These are phyloP conservation scores for Gymnarchus niloticus DNA, from an alignment of 2,113 vertebrate genomes.

Conservation along the genomic window DNA sequence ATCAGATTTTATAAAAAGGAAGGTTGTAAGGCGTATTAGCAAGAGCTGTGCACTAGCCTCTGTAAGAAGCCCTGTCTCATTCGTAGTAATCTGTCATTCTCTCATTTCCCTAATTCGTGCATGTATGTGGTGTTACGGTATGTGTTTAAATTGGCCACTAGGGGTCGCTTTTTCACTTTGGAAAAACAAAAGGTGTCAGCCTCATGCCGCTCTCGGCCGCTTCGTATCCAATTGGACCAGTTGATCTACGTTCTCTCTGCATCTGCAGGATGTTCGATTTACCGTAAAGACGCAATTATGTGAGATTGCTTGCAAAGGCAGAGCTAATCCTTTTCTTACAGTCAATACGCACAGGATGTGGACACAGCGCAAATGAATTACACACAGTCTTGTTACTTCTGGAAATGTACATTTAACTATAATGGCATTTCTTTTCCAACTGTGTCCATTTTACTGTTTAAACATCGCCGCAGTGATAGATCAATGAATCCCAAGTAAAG, in stretches of 20 bases:
- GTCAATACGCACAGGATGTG: neutral
- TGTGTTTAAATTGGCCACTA: neutral
- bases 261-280: constrained; percentile 19
- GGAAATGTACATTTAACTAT: neutral
- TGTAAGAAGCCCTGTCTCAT: neutral
- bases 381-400: neutral
- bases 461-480: neutral
- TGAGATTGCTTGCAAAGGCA: neutral
- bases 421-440: neutral
- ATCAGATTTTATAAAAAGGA: too few species aligned
- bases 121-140: neutral
- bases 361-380: neutral
- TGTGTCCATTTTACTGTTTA: neutral
- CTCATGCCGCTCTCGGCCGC: neutral
- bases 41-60: too few species aligned
- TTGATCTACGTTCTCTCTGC: constrained; percentile 13
- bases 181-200: neutral
- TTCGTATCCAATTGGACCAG: constrained; percentile 28
- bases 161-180: constrained; percentile 14
- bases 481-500: neutral
- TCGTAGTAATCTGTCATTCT: neutral
- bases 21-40: too few species aligned
- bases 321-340: constrained; percentile 17
- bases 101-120: neutral
- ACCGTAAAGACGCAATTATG: constrained; percentile 21